These are phyloP conservation scores for Trachythela sp. DNA, from an alignment of 64 coral and sea anemone genomes.

Conservation along the genomic window DNA sequence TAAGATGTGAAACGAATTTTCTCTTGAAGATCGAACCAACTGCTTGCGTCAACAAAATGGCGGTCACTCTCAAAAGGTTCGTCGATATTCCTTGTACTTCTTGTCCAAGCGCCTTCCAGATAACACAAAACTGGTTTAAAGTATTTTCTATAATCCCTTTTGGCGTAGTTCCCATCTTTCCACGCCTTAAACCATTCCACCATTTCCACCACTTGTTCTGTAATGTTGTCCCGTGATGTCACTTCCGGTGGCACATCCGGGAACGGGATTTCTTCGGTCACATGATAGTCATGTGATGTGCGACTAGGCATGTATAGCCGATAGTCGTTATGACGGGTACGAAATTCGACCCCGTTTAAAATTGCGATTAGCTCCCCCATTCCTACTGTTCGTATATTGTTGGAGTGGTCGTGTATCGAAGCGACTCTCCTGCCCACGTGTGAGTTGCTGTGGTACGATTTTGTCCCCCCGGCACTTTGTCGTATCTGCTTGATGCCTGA, in stretches of 20 bases:
- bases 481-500: background rate
- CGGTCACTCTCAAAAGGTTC: constrained; percentile 72
- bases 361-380: constrained; percentile 64
- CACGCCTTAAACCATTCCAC: constrained; percentile 71
- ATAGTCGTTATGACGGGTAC: constrained; percentile 73
- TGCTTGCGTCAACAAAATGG: constrained; percentile 60
- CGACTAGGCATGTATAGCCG: constrained; percentile 50
- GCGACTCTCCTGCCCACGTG: background rate
- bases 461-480: background rate
- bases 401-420: constrained; percentile 66
- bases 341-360: constrained; percentile 69
- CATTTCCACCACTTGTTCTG: no score
- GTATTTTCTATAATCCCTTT: constrained; percentile 61
- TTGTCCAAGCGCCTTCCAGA: constrained; percentile 58
- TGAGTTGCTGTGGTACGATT: background rate
- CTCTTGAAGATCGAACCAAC: constrained; percentile 73
- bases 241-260: constrained; percentile 61
- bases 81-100: constrained; percentile 45
- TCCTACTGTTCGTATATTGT: constrained; percentile 66
- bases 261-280: constrained; percentile 52
- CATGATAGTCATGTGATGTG: constrained; percentile 34
- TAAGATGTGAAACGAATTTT: constrained; percentile 77
- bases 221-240: no score
- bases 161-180: constrained; percentile 33
- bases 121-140: constrained; percentile 73